Evolutionary conservation across 2,113 vertebrate species (phyloP).

Genomic region (Pagrus major): DNA sequence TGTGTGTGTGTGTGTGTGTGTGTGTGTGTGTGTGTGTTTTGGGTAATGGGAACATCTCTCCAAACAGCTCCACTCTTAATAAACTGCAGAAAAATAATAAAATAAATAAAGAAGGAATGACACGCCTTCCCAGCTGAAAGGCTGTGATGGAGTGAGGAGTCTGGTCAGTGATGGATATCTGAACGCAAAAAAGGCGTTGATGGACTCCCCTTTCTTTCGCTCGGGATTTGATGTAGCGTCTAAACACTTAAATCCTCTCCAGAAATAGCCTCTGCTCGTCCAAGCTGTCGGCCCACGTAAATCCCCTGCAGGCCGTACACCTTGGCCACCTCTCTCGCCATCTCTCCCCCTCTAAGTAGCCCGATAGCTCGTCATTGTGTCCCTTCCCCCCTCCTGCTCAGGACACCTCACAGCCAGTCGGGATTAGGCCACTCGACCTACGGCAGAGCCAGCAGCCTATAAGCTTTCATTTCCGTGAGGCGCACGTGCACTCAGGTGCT

Average conservation of each 20-base stretch:
- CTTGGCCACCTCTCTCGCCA: constrained; percentile 47
- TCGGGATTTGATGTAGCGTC: constrained; percentile 80
- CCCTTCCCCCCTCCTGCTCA: neutral
- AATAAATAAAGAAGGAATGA: neutral
- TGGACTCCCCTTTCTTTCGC: constrained; percentile 69
- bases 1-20: no score
- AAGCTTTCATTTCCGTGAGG: constrained; percentile 50
- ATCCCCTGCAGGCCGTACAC: constrained; percentile 79
- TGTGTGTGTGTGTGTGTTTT: no score
- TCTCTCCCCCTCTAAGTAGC: constrained; percentile 54
- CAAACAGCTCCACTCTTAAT: neutral
- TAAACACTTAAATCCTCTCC: constrained; percentile 85
- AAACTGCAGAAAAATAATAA: neutral
- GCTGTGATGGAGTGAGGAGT: constrained; percentile 4
- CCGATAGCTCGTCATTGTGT: constrained; percentile 26
- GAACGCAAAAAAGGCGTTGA: constrained; percentile 36
- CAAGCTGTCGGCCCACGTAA: constrained; percentile 84
- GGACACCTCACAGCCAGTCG: constrained; percentile 29
- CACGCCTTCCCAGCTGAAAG: neutral
- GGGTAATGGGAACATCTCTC: neutral
- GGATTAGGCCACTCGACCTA: constrained; percentile 67
- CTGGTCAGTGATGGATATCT: constrained; percentile 25
- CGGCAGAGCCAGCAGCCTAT: constrained; percentile 40
- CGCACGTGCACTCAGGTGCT: constrained; percentile 56
- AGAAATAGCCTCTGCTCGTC: constrained; percentile 78